phyloP scores from a whole-genome alignment of 1,140 invertebrate species.

The Formica selysi region DNA sequence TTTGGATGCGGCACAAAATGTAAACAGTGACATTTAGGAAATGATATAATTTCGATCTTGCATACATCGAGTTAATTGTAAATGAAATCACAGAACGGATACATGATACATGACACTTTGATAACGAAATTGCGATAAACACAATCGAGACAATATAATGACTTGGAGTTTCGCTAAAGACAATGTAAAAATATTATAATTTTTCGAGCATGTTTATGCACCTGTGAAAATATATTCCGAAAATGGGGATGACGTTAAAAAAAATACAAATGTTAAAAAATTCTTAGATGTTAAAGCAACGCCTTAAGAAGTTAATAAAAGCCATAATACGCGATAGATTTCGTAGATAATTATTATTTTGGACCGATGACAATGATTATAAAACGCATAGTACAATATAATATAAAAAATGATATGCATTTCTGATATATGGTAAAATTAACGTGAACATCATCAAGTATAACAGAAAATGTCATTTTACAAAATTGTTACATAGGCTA shows the following conservation, averaged over 20 bases:
- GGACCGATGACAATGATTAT: neutral
- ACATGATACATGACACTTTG: neutral
- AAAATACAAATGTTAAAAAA: neutral
- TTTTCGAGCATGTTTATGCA: neutral
- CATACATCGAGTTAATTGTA: no score
- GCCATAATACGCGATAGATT: neutral
- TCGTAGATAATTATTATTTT: conserved; percentile 4
- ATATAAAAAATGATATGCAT: neutral
- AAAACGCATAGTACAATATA: neutral
- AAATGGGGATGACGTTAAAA: neutral
- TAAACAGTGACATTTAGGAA: neutral
- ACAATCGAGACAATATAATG: neutral
- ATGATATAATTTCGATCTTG: neutral
- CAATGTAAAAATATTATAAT: neutral
- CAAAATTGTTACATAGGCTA: neutral
- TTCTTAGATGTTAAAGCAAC: neutral
- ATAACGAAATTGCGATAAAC: neutral
- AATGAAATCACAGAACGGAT: no score
- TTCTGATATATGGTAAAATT: neutral
- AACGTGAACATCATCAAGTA: neutral
- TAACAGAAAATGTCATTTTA: neutral
- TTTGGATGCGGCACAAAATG: neutral
- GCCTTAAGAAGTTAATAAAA: neutral
- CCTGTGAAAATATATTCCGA: neutral
- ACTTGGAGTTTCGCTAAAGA: neutral